These are phyloP conservation scores for Gadus chalcogrammus DNA, from an alignment of 2,113 vertebrate genomes.

Conservation along the genomic window DNA sequence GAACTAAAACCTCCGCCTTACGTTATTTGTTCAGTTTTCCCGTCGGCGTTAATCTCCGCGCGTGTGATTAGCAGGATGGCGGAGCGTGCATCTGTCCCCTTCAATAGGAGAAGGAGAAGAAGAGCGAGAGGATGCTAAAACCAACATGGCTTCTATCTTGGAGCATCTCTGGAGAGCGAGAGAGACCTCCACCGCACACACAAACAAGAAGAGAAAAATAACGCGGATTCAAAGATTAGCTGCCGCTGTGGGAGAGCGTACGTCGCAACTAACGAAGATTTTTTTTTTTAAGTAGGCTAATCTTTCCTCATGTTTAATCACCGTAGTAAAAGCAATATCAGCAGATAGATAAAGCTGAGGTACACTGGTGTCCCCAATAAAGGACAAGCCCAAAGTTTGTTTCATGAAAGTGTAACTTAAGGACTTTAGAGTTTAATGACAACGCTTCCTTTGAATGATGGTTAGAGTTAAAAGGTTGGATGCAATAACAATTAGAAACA, in stretches of 20 bases:
- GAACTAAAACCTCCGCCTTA: slow-evolving; percentile 45
- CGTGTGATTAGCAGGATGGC: slow-evolving; percentile 56
- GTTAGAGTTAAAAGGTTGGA: too few relatives aligned
- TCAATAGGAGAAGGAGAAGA: neutral
- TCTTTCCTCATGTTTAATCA: slow-evolving; percentile 35
- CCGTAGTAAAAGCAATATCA: slow-evolving; percentile 16
- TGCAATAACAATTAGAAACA: too few relatives aligned
- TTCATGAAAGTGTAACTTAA: neutral
- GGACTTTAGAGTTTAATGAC: too few relatives aligned
- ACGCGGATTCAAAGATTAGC: slow-evolving; percentile 34
- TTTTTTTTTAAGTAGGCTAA: slow-evolving; percentile 25
- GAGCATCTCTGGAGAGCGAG: slow-evolving; percentile 38
- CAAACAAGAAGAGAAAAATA: slow-evolving; percentile 28
- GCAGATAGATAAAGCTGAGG: slow-evolving; percentile 3
- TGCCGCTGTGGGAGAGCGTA: slow-evolving; percentile 28
- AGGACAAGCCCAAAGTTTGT: slow-evolving; percentile 15
- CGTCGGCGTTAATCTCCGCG: slow-evolving; percentile 49
- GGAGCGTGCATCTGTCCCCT: slow-evolving; percentile 9
- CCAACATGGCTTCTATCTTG: slow-evolving; percentile 38
- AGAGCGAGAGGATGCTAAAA: slow-evolving; percentile 16
- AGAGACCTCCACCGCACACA: slow-evolving; percentile 9
- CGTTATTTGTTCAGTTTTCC: slow-evolving; percentile 40
- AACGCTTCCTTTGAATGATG: too few relatives aligned
- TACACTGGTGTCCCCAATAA: slow-evolving; percentile 1
- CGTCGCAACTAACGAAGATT: slow-evolving; percentile 35